Evolutionary conservation across 1,140 invertebrate species (phyloP), one percentile per base, ranked within the genome.

Genomic region (Plodia interpunctella): DNA sequence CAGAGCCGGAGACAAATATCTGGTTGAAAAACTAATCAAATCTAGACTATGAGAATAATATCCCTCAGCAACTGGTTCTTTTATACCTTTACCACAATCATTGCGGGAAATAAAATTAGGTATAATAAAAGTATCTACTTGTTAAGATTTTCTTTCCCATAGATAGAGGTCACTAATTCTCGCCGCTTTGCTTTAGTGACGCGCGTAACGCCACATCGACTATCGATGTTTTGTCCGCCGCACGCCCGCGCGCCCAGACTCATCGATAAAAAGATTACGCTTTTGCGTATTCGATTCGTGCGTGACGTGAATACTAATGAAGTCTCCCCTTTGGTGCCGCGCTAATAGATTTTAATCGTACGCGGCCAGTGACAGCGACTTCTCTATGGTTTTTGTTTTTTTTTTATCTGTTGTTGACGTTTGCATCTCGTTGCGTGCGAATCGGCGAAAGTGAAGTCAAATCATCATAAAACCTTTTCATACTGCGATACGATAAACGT

Each of bases 191-290:
- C 28, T 20, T 49, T 67, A 74, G 73, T 78, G 75, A 72, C 65
- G 74, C 65, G 70, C 51, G 49, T 57, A 60, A 57, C 65, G 56
- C 62, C 28, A 18, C 51, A 70, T 64, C 74, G 68, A 69, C 19
- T 54, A 74, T 72, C 68, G 71, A 70, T 70, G 65, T 59, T 63
- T 64, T 72, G 71, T 76, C 63, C 67, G 60, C 51, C 56, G 57
- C 70, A 70, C 70, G 69, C 67, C 32, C 64, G 70, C 63, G 63
- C 63, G 60, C 59, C 62, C 65, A 68, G 76, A 66, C 72, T 55
- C 67, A 70, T 65, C 79, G 79, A 80, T 82, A 80, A 82, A 82
- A 84, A 84, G 79, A 84, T 84, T 82, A 82, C 76, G 72, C 76
- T 73, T 82, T 81, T 77, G 79, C 81, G 76, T 83, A 78, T 79